Conservation (phyloP, 2,888 invertebrate genomes). For the Rhodophaea formosa region DNA sequence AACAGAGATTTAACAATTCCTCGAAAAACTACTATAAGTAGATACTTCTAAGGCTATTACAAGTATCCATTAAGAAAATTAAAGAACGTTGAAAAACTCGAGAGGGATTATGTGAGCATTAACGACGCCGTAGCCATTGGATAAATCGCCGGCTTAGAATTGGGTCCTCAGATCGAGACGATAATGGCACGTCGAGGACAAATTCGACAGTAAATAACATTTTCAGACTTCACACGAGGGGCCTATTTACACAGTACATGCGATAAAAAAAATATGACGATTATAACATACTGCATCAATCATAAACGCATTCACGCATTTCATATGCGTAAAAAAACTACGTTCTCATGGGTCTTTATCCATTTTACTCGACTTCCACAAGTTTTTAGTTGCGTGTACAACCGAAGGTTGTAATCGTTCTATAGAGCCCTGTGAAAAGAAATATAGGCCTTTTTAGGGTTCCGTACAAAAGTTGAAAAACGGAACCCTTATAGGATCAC, state of each 20-base stretch:
- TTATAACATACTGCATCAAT: no score
- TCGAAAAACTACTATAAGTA: background rate
- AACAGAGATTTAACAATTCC: background rate
- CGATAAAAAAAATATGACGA: no score
- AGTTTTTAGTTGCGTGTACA: no score
- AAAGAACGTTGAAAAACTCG: background rate
- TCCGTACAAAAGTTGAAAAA: no score
- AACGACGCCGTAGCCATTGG: slow-evolving; percentile 4
- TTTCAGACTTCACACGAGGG: background rate
- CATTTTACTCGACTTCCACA: no score
- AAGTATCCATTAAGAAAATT: slow-evolving; percentile 8
- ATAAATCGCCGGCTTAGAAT: slow-evolving; percentile 9
- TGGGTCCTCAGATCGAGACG: slow-evolving; percentile 20
- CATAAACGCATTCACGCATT: no score
- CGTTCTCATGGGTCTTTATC: no score
- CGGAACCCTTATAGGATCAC: no score
- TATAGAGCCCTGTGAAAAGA: no score
- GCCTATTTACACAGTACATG: background rate
- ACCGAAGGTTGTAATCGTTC: no score
- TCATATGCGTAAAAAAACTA: no score
- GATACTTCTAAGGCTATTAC: background rate
- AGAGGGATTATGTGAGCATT: slow-evolving; percentile 6
- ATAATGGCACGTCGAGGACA: slow-evolving; percentile 20
- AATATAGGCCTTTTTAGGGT: no score
- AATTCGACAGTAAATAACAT: slow-evolving; percentile 17